Evolutionary conservation across 1,140 invertebrate species (phyloP).

Genomic region (Heliconius hermathena): DNA sequence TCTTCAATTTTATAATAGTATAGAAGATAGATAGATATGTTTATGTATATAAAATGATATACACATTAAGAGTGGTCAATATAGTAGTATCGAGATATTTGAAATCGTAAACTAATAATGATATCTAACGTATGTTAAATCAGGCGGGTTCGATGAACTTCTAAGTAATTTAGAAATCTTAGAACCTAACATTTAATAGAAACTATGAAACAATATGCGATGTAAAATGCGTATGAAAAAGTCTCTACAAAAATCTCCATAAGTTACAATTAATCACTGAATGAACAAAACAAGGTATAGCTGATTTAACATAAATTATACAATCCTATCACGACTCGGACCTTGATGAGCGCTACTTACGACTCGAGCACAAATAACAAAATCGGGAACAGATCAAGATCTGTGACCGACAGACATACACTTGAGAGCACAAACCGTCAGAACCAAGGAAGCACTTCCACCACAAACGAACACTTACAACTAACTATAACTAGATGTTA

Average conservation of each 20-base stretch:
- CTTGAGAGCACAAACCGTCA: neutral
- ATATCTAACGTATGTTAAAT: conserved; percentile 25
- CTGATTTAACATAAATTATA: conserved; percentile 32
- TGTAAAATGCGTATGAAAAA: neutral
- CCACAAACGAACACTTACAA: conserved; percentile 26
- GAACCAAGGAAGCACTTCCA: conserved; percentile 5
- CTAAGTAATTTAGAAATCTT: conserved; percentile 10
- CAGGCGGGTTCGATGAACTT: conserved; percentile 29
- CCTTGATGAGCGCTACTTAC: conserved; percentile 25
- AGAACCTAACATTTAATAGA: neutral
- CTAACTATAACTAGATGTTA: conserved; percentile 2
- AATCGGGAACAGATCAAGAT: conserved; percentile 49
- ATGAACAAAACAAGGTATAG: conserved; percentile 2
- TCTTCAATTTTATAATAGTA: no score
- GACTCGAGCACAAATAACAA: conserved; percentile 47
- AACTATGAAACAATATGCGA: neutral
- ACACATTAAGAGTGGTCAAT: neutral
- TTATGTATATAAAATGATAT: neutral
- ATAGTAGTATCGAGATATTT: neutral
- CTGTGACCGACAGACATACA: conserved; percentile 19
- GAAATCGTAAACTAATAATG: conserved; percentile 19
- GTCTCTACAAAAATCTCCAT: no score
- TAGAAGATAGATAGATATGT: neutral
- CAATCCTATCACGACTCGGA: conserved; percentile 29
- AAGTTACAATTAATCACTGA: conserved; percentile 7